Evolutionary conservation across 2,113 vertebrate species (phyloP), one percentile per base, ranked within the genome.

Genomic region (Ovibos moschatus): DNA sequence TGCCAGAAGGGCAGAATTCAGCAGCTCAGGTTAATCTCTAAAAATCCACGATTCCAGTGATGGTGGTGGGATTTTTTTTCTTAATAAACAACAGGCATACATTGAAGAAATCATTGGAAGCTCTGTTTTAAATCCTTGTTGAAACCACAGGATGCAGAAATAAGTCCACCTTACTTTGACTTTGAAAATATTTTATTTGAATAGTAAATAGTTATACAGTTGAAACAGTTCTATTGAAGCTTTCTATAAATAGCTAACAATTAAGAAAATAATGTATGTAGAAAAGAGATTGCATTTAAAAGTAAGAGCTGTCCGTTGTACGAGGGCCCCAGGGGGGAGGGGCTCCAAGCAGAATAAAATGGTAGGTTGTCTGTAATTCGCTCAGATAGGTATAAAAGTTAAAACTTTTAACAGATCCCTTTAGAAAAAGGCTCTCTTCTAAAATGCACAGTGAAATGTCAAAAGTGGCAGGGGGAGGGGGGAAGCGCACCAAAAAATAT

Each of bases 181-280:
- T 99, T 99, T 99, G 99, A 99, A 99, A 99, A 99, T 99, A 99
- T 99, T 99, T 99, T 99, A 99, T 99, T 99, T 99, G 98, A 99
- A 99, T 99, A 99, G 99, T 99, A 99, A 99, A 99, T 99, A 99
- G 99, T 99, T 99, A 99, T 99, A 99, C 99, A 99, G 99, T 99
- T 98, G 99, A 99, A 99, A 99, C 99, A 99, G 99, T 99, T 99
- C 99, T 99, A 99, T 99, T 94, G 99, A 99, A 99, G 99, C 99
- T 99, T 99, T 99, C 99, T 99, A 99, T 99, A 99, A 99, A 99
- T 99, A 99, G 99, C 99, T 99, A 99, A 99, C 99, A 99, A 99
- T 99, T 99, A 99, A 99, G 99, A 99, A 99, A 99, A 99, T 99
- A 99, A 99, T 99, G 99, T 99, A 99, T 99, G 99, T 99, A 99